Percentiles rank a stretch among this genome's conserved stretches.
Conservation (phyloP, 2,888 invertebrate genomes). For the Harmothoe impar region DNA sequence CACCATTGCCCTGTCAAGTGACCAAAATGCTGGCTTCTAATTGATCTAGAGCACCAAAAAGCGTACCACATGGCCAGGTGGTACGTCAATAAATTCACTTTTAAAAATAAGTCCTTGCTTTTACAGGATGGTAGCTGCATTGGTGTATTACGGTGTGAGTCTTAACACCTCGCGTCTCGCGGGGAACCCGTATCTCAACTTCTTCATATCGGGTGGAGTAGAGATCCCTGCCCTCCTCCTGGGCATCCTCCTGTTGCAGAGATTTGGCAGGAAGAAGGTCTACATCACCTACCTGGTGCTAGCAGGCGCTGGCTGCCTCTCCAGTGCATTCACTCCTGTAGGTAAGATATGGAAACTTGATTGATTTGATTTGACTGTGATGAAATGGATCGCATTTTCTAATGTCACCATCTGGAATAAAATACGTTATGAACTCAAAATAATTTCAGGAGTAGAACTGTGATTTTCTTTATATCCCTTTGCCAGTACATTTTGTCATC, state of each 20-base stretch:
- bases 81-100: neutral
- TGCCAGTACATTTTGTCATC: too few species aligned
- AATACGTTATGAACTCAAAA: too few species aligned
- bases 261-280: constrained; percentile 11
- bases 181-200: constrained; percentile 34
- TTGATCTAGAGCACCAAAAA: too few species aligned
- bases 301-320: neutral
- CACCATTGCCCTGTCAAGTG: too few species aligned
- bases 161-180: neutral
- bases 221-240: constrained; percentile 18
- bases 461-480: too few species aligned
- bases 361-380: too few species aligned
- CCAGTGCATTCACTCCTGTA: neutral
- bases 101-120: neutral
- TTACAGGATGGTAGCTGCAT: neutral
- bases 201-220: neutral
- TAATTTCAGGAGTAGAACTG: too few species aligned
- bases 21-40: neutral
- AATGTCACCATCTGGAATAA: too few species aligned
- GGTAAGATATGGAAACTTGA: too few species aligned
- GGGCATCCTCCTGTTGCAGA: neutral
- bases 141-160: constrained; percentile 37
- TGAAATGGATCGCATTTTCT: too few species aligned
- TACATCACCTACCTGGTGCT: neutral
- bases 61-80: too few species aligned